phyloP scores from a whole-genome alignment of 2,113 vertebrate genomes.

The Rhynchopsitta pachyrhyncha region DNA sequence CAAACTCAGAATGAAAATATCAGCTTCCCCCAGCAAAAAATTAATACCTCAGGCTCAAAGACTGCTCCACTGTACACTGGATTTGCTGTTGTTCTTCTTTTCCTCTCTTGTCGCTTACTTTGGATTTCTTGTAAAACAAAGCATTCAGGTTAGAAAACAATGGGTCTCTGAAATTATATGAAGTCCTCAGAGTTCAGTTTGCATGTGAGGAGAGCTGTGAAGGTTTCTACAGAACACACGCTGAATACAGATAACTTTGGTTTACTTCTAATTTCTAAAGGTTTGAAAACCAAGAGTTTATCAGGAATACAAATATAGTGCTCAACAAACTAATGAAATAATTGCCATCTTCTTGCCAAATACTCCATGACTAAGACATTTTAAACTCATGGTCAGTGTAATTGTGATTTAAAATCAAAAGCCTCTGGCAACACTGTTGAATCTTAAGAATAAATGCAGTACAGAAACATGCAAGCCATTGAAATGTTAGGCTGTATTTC shows the following conservation, averaged over 20 bases:
- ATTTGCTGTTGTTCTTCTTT: constrained; percentile 97
- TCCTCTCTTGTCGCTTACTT: constrained; percentile 96
- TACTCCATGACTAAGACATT: neutral
- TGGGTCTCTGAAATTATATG: neutral
- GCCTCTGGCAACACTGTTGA: neutral
- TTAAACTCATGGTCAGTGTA: neutral
- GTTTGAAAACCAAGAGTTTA: constrained; percentile 1
- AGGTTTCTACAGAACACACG: neutral
- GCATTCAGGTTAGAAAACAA: constrained; percentile 51
- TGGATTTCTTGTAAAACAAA: constrained; percentile 89
- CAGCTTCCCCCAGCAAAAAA: neutral
- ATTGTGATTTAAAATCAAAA: neutral
- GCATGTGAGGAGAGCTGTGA: neutral
- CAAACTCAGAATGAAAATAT: neutral
- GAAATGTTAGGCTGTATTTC: neutral
- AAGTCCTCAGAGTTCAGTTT: neutral
- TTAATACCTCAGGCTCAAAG: constrained; percentile 96
- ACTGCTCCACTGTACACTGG: constrained; percentile 97
- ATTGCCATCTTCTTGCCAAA: neutral
- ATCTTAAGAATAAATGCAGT: neutral
- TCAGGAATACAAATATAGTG: neutral
- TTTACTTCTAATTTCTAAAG: neutral
- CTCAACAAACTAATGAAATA: neutral
- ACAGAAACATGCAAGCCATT: neutral
- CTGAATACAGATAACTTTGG: neutral